Evolutionary conservation across 2,888 invertebrate genomes (phyloP).

Genomic region (Onthophagus sagittarius): DNA sequence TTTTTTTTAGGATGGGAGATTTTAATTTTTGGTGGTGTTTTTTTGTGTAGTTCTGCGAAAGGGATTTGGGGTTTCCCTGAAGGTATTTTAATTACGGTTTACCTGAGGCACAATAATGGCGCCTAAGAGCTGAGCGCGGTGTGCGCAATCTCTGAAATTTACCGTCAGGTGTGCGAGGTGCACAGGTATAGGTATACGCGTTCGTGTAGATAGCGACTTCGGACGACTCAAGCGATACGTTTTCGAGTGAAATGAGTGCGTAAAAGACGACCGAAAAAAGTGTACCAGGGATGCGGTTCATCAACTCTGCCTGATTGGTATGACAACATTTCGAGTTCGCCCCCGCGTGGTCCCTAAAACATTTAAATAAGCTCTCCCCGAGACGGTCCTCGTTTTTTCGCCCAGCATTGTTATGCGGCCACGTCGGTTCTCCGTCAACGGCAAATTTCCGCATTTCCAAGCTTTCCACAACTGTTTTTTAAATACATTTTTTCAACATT

Average conservation of each 20-base stretch:
- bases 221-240: slow-evolving; percentile 17
- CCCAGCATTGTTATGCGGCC: slow-evolving; percentile 30
- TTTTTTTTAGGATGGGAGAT: no score
- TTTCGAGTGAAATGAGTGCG: slow-evolving; percentile 22
- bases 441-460: not conserved
- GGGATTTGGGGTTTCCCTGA: not conserved
- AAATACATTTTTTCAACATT: not conserved
- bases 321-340: not conserved
- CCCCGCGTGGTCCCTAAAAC: not conserved
- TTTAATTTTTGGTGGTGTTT: not conserved
- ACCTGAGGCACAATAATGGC: slow-evolving; percentile 20
- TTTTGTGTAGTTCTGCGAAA: not conserved
- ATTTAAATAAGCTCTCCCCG: not conserved
- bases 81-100: slow-evolving; percentile 12
- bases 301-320: not conserved
- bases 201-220: slow-evolving; percentile 20
- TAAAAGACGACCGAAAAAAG: slow-evolving; percentile 12
- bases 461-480: not conserved
- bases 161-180: slow-evolving; percentile 21
- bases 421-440: slow-evolving; percentile 38
- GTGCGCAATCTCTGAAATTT: slow-evolving; percentile 21
- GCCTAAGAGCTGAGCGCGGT: slow-evolving; percentile 13
- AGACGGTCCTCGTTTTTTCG: not conserved
- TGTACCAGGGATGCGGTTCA: not conserved
- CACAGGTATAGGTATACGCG: slow-evolving; percentile 25